Evolutionary conservation across 2,113 vertebrate genomes (phyloP).

Genomic region (Orcinus orca): DNA sequence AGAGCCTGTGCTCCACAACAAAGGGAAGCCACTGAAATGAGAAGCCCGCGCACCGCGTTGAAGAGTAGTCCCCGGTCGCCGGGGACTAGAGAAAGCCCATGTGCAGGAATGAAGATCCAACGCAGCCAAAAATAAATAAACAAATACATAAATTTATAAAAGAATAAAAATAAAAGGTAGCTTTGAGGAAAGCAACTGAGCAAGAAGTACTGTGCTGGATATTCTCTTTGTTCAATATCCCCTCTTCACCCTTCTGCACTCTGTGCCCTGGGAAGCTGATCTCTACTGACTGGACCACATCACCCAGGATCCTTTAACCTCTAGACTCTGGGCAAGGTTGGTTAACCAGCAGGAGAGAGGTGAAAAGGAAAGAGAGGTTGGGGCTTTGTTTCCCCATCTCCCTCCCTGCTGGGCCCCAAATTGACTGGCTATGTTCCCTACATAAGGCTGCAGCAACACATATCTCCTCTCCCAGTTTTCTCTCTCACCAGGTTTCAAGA

Average conservation of each 20-base stretch:
- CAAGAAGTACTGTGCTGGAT: not conserved
- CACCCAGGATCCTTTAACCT: not conserved
- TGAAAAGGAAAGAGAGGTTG: not conserved
- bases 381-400: not conserved
- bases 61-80: too few species aligned
- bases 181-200: not conserved
- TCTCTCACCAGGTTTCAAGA: not conserved
- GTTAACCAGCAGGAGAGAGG: not conserved
- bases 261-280: not conserved
- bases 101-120: too few species aligned
- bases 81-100: too few species aligned
- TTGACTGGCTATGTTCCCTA: not conserved
- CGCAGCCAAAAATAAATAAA: too few species aligned
- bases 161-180: not conserved
- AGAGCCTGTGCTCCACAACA: too few species aligned
- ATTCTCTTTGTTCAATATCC: not conserved
- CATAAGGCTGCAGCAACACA: not conserved
- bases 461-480: not conserved
- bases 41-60: accelerated
- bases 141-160: not conserved
- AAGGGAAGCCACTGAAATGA: too few species aligned
- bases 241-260: not conserved
- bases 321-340: not conserved
- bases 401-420: not conserved
- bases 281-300: not conserved